Base-by-base conservation (phyloP, 2,888 invertebrate species). In the Zeuzera pyrina region DNA sequence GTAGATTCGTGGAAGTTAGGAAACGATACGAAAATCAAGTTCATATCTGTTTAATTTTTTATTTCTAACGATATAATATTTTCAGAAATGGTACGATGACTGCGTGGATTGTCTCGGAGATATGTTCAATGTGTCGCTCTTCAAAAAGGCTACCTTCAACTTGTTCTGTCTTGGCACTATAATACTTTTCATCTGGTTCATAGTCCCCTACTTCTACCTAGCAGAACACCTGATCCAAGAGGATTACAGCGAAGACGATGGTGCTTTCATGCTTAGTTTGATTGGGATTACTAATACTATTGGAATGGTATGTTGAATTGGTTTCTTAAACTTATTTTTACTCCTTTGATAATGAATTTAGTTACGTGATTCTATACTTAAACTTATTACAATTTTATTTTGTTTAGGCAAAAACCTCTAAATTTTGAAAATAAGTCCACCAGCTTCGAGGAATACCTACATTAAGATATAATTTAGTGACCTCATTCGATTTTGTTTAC, bases 181-280 rank as follows among this genome's bases (percentile, higher is more conserved):
- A 48, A 85, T 96, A 32, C 86, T 97, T 31, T 97, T 97, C 74
- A 89, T 92, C 53, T 96, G 95, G 93, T 94, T 93, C 71, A 97
- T 98, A 57, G 93, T 97, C 35, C 96, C 97, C 8, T 98, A 98
- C 77, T 93, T 97, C 66, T 97, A 95, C 72, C 85, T 97, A 40
- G 92, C 93, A 33, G 95, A 97, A 55, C 90, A 93, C 63, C 90
- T 94, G 79, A 86, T 87, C 19, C 63, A 72, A 0, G 84, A 88
- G 39, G 89, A 89, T 1, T 92, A 91, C 49, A 85, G 84, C 2
- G 90, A 92, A 45, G 86, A 89, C 22, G 89, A 91, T 30, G 91
- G 91, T 3, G 93, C 95, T 3, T 87, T 88, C 38, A 87, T 97
- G 46, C 86, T 97, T 42, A 93, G 96, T 31, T 86, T 92, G 31